Evolutionary conservation across 1,140 invertebrate species (phyloP).

Genomic region (Acyrthosiphon pisum): DNA sequence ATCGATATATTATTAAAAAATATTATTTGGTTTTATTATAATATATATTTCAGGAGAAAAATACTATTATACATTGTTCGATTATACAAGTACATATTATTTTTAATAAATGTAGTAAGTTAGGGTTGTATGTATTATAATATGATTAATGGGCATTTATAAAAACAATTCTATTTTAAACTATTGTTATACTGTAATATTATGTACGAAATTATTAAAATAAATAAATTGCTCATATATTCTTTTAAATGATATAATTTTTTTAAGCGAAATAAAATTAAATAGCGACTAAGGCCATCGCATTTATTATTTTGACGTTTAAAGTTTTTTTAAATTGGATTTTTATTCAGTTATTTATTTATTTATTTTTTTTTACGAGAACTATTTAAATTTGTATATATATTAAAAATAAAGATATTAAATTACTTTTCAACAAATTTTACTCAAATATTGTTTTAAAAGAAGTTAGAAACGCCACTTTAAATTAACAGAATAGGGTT

Average conservation of each 20-base stretch:
- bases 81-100: neutral
- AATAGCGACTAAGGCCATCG: neutral
- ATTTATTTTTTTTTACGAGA: neutral
- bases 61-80: neutral
- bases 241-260: neutral
- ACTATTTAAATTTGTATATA: neutral
- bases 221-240: neutral
- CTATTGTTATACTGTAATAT: neutral
- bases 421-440: neutral
- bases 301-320: neutral
- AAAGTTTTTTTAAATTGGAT: neutral
- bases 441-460: neutral
- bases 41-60: neutral
- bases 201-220: neutral
- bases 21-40: neutral
- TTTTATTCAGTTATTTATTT: slow-evolving; percentile 9
- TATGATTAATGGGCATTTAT: neutral
- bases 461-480: neutral
- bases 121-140: too few species aligned
- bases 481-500: neutral
- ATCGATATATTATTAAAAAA: neutral
- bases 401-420: slow-evolving; percentile 1
- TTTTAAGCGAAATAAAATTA: neutral
- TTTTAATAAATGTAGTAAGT: too few species aligned
- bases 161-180: neutral